Percentiles rank a stretch among this genome's conserved stretches.
Conservation (phyloP, 1,140 invertebrate species). For the Pollicipes pollicipes region DNA sequence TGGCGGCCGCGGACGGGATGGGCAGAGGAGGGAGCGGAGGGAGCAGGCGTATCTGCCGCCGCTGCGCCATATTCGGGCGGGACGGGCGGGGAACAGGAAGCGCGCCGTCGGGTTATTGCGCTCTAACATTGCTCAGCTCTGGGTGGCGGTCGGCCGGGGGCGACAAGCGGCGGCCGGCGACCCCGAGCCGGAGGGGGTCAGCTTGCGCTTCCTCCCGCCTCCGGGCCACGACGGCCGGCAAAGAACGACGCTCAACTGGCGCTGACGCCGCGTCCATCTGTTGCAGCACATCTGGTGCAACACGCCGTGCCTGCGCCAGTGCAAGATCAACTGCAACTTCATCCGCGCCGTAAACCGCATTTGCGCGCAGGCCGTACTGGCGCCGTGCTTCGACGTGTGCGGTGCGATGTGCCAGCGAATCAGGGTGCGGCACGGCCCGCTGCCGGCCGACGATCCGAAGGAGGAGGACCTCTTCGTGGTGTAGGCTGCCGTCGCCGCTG, state of each 20-base stretch:
- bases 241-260: not conserved
- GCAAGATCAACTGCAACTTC: constrained; percentile 44
- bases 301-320: constrained; percentile 40
- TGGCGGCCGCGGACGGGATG: not conserved
- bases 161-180: not conserved
- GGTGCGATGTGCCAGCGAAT: constrained; percentile 46
- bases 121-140: too few species aligned
- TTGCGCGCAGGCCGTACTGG: constrained; percentile 39
- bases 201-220: not conserved
- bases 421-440: constrained; percentile 31
- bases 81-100: not conserved
- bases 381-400: constrained; percentile 39
- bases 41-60: not conserved
- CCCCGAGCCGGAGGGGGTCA: not conserved
- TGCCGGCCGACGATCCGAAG: not conserved
- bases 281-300: constrained; percentile 54
- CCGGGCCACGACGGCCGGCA: not conserved
- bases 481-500: not conserved
- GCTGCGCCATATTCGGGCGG: too few species aligned
- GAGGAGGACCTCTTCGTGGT: not conserved
- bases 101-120: not conserved
- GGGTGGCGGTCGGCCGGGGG: too few species aligned
- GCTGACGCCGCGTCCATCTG: not conserved
- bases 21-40: not conserved
- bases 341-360: constrained; percentile 36